A percentile compares a stretch with the other conserved stretches of the same genome.
Evolutionary conservation across 2,113 vertebrate species (phyloP).

Genomic region (Coregonus clupeaformis): DNA sequence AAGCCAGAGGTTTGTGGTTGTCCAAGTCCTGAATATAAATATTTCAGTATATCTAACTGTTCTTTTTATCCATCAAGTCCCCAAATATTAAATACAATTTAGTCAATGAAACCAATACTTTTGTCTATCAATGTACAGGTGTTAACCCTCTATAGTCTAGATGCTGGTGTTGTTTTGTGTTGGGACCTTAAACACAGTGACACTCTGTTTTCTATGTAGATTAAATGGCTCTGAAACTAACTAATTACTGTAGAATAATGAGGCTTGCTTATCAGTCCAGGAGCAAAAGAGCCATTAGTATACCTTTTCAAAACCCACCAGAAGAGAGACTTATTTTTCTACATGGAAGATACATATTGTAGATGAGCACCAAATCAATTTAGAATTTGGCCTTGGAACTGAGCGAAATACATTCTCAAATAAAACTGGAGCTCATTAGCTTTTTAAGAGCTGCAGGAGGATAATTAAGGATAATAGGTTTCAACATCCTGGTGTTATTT

Average conservation of each 20-base stretch:
- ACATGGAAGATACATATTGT: not conserved
- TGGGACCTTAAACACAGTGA: constrained; percentile 6
- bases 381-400: constrained; percentile 11
- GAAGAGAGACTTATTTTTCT: not conserved
- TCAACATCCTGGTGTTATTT: constrained; percentile 30
- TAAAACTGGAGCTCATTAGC: constrained; percentile 42
- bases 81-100: not conserved
- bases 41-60: not conserved
- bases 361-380: constrained; percentile 1
- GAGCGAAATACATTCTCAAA: constrained; percentile 25
- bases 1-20: not conserved
- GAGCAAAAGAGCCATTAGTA: constrained; percentile 10
- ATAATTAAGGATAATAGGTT: constrained; percentile 35
- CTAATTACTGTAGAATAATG: constrained; percentile 10
- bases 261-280: constrained; percentile 16
- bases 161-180: not conserved
- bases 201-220: too few species aligned
- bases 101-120: not conserved
- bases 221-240: constrained; percentile 1
- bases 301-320: constrained; percentile 1
- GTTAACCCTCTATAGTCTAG: not conserved
- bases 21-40: not conserved
- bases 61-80: too few species aligned
- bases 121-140: not conserved
- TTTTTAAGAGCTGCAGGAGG: constrained; percentile 40